Percentiles rank a stretch among this genome's conserved stretches.
Evolutionary conservation across 1,140 invertebrate species (phyloP).

Genomic region (Sinonovacula constricta): DNA sequence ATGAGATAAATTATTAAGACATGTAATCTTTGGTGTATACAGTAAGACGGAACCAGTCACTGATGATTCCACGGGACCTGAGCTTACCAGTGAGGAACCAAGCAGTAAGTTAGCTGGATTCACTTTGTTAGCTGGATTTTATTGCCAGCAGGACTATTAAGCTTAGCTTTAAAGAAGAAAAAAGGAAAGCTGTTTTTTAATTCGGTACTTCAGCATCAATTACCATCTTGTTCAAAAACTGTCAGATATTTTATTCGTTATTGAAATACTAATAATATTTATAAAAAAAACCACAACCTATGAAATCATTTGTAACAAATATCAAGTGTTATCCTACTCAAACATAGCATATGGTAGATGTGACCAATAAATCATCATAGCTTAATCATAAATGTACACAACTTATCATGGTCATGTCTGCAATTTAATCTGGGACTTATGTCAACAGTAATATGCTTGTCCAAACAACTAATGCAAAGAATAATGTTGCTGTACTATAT

Average conservation of each 20-base stretch:
- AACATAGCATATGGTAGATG: too few relatives aligned
- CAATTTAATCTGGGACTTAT: too few relatives aligned
- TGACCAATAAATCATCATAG: too few relatives aligned
- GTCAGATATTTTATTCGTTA: neutral
- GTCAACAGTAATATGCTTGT: too few relatives aligned
- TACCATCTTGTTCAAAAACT: neutral
- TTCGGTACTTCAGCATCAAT: neutral
- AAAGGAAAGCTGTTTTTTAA: neutral
- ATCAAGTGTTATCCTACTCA: too few relatives aligned
- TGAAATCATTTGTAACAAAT: too few relatives aligned
- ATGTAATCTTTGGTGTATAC: constrained; percentile 10
- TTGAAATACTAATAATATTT: neutral
- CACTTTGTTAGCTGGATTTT: neutral
- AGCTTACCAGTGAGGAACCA: constrained; percentile 42
- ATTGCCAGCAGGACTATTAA: too few relatives aligned
- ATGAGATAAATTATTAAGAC: neutral
- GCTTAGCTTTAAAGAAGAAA: neutral
- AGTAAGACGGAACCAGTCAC: constrained; percentile 43
- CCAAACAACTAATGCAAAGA: too few relatives aligned
- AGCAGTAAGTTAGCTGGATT: constrained; percentile 27
- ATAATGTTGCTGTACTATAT: too few relatives aligned
- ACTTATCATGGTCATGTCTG: too few relatives aligned
- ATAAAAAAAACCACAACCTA: neutral
- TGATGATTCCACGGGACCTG: constrained; percentile 26
- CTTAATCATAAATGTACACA: too few relatives aligned